A percentile compares a stretch with the other conserved stretches of the same genome.
Evolutionary conservation across 2,888 invertebrate genomes (phyloP).

Genomic region (Abscondita cerata): DNA sequence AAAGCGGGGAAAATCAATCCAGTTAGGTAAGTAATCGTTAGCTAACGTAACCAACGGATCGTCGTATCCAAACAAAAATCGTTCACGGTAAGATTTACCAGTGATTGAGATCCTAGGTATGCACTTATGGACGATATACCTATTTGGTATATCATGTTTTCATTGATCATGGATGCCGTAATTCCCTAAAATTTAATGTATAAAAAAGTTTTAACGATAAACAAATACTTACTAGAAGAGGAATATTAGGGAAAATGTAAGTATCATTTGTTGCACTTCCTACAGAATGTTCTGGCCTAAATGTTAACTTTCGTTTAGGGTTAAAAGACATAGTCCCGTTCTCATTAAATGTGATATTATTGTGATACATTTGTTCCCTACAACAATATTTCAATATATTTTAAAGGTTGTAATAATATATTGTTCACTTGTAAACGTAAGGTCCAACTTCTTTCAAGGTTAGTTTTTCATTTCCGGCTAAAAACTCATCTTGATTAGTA

Average conservation of each 20-base stretch:
- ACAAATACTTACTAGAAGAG: constrained; percentile 67
- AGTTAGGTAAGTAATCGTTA: constrained; percentile 72
- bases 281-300: constrained; percentile 69
- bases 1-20: constrained; percentile 81
- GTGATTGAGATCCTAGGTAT: constrained; percentile 65
- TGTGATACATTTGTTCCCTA: constrained; percentile 74
- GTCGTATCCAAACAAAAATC: constrained; percentile 84
- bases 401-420: neutral
- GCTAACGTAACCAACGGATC: constrained; percentile 76
- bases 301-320: constrained; percentile 66
- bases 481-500: constrained; percentile 76
- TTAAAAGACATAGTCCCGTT: constrained; percentile 72
- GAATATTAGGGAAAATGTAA: constrained; percentile 73
- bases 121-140: constrained; percentile 67
- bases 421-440: constrained; percentile 79
- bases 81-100: constrained; percentile 69
- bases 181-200: constrained; percentile 60
- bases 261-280: constrained; percentile 68
- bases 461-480: constrained; percentile 70
- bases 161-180: constrained; percentile 62
- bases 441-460: constrained; percentile 79
- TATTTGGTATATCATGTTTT: constrained; percentile 65
- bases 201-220: neutral
- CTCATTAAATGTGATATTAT: constrained; percentile 68
- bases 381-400: constrained; percentile 39